Base-by-base conservation (phyloP, 2,888 invertebrate species). In the Drosophila ochracea region DNA sequence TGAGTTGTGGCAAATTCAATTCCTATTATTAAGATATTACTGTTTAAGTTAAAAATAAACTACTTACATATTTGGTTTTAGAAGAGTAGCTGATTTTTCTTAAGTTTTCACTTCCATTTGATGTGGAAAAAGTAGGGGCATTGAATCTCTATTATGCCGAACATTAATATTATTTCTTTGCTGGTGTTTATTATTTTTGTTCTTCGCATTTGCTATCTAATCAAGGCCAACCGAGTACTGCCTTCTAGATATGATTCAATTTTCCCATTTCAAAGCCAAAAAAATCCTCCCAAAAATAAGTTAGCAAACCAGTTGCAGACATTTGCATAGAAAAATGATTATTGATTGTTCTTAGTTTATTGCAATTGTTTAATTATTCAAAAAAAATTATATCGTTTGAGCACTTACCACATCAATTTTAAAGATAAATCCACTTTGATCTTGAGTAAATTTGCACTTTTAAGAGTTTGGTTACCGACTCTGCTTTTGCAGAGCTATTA, bases 401-500 rank as follows among this genome's bases (percentile, higher is more conserved):
- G 53, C 41, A 61, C 77, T 76, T 76, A 78, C 77, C 80, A 47
- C 80, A 63, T 76, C 5, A 53, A 31, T 19, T 21, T 57, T 37
- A 5, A 35, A 28, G n/a, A n/a, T 11, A 47, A 28, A 37, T 66
- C 61, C 39, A 43, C 62, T 57, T 47, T 53, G 19, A 52, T 35
- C 41, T 47, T 68, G 58, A 62, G 64, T 54, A 64, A 71, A 80
- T 67, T 66, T 62, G 39, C 63, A 62, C 59, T 59, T 53, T 25
- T 33, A 43, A 41, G 53, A 49, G 65, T 35, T 69, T 54, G 30
- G 21, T 43, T 52, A 49, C n/a, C 53, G 28, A 37, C 31, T 21
- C 43, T 43, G 21, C n/a, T 21, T 31, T 25, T 25, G 43, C 19
- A 39, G 25, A n/a, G 59, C 35, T 61, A 54, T 57, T 33, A 58